phyloP scores from a whole-genome alignment of 2,888 invertebrate species.

The Panzeria rudis region DNA sequence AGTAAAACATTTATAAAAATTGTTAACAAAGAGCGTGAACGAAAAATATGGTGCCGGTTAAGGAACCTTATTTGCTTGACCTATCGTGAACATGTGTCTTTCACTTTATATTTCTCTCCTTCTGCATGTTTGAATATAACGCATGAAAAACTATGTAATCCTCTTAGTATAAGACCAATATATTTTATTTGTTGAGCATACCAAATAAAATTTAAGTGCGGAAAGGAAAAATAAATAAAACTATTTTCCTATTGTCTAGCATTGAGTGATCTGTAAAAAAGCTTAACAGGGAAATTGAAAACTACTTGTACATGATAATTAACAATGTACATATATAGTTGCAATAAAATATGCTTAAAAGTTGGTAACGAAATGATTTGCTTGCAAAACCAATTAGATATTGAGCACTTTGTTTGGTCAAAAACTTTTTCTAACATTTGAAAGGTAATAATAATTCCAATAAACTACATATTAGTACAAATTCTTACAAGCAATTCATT shows the following conservation, averaged over 20 bases:
- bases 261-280: constrained; percentile 9
- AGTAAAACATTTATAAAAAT: neutral
- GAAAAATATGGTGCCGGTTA: neutral
- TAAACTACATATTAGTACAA: too few species aligned
- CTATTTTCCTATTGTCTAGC: constrained; percentile 7
- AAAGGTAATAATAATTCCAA: neutral
- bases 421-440: neutral
- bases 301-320: constrained; percentile 18
- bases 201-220: constrained; percentile 21
- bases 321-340: constrained; percentile 4
- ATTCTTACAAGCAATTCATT: too few species aligned
- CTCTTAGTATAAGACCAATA: constrained; percentile 58
- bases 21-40: too few species aligned
- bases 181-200: constrained; percentile 28
- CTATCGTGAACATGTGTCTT: constrained; percentile 20
- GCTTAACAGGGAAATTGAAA: constrained; percentile 6
- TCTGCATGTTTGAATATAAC: constrained; percentile 23
- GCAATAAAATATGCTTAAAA: constrained; percentile 7
- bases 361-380: neutral
- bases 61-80: constrained; percentile 35
- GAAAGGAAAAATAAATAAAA: constrained; percentile 38
- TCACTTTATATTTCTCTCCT: constrained; percentile 22
- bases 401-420: neutral
- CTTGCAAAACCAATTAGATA: neutral
- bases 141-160: constrained; percentile 61